Base-by-base conservation (phyloP, 2,113 vertebrate genomes). In the Grallaria varia region DNA sequence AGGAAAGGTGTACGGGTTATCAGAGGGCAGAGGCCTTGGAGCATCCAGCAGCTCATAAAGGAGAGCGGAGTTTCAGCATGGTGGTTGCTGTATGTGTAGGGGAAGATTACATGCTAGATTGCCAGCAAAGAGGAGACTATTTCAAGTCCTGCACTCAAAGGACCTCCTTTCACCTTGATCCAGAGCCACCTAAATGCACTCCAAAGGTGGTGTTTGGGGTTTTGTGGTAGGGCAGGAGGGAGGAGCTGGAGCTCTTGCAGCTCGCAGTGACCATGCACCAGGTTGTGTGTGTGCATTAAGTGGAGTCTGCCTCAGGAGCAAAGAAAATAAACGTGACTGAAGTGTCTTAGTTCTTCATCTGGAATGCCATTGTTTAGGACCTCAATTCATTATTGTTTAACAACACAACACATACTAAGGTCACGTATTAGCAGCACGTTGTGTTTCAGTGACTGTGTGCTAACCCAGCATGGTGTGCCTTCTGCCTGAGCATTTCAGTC, bases 361-460 rank as follows among this genome's bases (percentile, higher is more conserved):
- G 47, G 75, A 83, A 37, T 25, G 28, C 42, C 5, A 5, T 15
- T 1, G 1, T 66, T 92, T 53, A 82, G 66, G 42, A 24, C 22
- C 39, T 67, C 1, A 0, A 37, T 64, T 86, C 30, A 10, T 56
- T 64, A 40, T 33, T 75, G 30, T 60, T 83, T 89, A 60, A 64
- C 60, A 60, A 14, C 30, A 21, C 8, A 27, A 53, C 2, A 4
- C 44, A 37, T 58, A 6, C n/a, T 44, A 10, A 72, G 24, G 49
- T 60, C 28, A 3, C 1, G 0, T 14, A 5, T 31, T 73, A 80
- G 55, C 72, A 90, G 58, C 35, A 6, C 0, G 2, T 69, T 63
- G 56, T 2, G 1, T 74, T 77, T 30, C 18, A 72, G 58, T 37
- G 62, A 69, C 4, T 15, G 18, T 37, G 2, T 12, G 20, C 47